These are phyloP conservation scores for Pristionchus mayeri DNA, from an alignment of 2,888 invertebrate species.

Conservation along the genomic window DNA sequence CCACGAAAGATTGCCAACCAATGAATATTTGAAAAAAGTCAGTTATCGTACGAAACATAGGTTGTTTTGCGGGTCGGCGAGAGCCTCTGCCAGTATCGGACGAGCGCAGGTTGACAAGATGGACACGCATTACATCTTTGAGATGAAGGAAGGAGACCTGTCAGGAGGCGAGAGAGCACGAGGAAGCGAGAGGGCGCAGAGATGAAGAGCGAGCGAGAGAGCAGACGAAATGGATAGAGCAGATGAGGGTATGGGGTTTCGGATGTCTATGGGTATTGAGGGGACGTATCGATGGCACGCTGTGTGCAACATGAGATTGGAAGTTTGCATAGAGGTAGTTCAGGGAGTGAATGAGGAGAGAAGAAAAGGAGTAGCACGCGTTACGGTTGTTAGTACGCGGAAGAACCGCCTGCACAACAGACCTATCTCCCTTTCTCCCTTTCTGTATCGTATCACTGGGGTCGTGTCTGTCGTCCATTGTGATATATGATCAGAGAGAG, in stretches of 20 bases:
- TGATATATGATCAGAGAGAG: slow-evolving; percentile 30
- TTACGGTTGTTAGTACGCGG: slow-evolving; percentile 5
- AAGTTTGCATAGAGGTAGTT: slow-evolving; percentile 39
- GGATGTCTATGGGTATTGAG: slow-evolving; percentile 43
- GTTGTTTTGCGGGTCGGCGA: slow-evolving; percentile 31
- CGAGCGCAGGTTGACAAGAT: slow-evolving; percentile 44
- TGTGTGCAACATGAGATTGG: slow-evolving; percentile 11
- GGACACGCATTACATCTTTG: slow-evolving; percentile 44
- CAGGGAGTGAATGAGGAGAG: slow-evolving; percentile 28
- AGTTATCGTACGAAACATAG: slow-evolving; percentile 12
- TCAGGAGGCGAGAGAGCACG: background rate
- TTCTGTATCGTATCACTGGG: slow-evolving; percentile 25
- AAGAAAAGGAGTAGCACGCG: slow-evolving; percentile 5
- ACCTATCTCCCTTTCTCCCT: slow-evolving; percentile 36
- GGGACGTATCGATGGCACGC: slow-evolving; percentile 12
- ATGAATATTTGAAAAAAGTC: too few species aligned
- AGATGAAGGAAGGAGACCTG: slow-evolving; percentile 15
- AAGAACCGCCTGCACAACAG: slow-evolving; percentile 14
- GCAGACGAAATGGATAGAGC: background rate
- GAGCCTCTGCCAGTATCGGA: background rate
- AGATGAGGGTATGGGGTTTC: slow-evolving; percentile 7
- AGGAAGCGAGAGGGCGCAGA: background rate
- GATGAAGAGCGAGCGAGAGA: background rate
- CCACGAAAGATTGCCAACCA: too few species aligned
- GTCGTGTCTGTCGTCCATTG: slow-evolving; percentile 42